Evolutionary conservation across 2,113 vertebrate genomes (phyloP).

Genomic region (Istiophorus platypterus): DNA sequence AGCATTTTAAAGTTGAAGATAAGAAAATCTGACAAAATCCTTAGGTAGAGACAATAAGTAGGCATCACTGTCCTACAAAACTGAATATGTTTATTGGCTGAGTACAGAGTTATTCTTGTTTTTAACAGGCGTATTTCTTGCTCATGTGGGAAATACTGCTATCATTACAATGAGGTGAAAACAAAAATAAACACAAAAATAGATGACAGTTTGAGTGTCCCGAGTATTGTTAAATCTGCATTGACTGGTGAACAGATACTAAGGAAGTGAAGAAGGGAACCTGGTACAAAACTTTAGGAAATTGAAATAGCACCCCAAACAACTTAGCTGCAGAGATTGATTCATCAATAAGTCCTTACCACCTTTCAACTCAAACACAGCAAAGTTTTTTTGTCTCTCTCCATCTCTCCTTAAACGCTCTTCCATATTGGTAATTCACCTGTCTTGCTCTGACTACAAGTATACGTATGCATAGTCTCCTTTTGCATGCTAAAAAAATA

Average conservation of each 20-base stretch:
- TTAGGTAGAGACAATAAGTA: background rate
- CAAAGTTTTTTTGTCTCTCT: conserved; percentile 28
- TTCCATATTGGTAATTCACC: conserved; percentile 32
- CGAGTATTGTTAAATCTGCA: background rate
- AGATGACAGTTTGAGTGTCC: background rate
- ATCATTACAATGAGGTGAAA: background rate
- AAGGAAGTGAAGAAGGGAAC: background rate
- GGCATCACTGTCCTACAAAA: background rate
- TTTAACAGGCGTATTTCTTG: background rate
- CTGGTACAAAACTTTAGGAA: conserved; percentile 1
- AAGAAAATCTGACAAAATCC: background rate
- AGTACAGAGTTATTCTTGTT: too few relatives aligned
- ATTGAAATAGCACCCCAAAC: conserved; percentile 38
- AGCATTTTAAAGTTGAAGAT: too few relatives aligned
- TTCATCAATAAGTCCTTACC: conserved; percentile 65
- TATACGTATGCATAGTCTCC: conserved; percentile 54
- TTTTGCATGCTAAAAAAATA: conserved; percentile 68
- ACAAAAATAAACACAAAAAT: background rate
- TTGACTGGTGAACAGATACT: conserved; percentile 13
- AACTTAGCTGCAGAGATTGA: background rate
- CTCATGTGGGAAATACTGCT: background rate
- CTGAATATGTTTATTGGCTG: background rate
- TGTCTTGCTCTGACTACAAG: conserved; percentile 29
- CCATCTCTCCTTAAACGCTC: background rate
- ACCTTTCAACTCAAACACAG: conserved; percentile 20